Percentiles rank a stretch among this genome's conserved stretches.
Conservation (phyloP, 2,113 vertebrate genomes). For the Sebastes fasciatus region DNA sequence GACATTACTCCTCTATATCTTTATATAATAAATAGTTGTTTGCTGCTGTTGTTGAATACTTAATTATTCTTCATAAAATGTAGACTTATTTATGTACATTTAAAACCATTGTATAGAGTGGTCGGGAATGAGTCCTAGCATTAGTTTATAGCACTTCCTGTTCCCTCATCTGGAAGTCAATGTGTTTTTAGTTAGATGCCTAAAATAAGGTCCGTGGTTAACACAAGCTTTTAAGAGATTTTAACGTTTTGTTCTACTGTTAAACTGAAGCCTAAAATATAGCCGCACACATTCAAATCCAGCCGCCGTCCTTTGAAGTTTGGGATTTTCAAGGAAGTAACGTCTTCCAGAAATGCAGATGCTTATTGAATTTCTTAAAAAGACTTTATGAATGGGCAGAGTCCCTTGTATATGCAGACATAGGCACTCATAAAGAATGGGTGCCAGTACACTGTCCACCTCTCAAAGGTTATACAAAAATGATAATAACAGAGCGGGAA, state of each 20-base stretch:
- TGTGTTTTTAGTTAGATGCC: too few species aligned
- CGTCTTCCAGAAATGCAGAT: not conserved
- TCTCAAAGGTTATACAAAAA: too few species aligned
- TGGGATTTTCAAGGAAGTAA: too few species aligned
- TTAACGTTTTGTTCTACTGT: not conserved
- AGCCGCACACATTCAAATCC: not conserved
- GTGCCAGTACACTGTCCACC: not conserved
- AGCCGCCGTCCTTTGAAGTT: not conserved
- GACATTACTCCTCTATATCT: too few species aligned
- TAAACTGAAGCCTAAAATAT: not conserved
- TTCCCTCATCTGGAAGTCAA: too few species aligned
- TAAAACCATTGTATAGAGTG: not conserved
- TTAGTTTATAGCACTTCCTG: too few species aligned
- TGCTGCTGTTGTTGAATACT: not conserved
- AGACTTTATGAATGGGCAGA: constrained; percentile 17
- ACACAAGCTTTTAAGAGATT: too few species aligned
- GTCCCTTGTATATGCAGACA: not conserved
- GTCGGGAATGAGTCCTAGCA: too few species aligned
- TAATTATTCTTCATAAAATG: not conserved
- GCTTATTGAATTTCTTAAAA: not conserved
- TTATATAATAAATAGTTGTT: too few species aligned
- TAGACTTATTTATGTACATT: not conserved
- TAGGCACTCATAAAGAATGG: constrained; percentile 14
- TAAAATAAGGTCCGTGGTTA: too few species aligned
- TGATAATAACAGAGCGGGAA: not conserved